These are phyloP conservation scores for Crossocerus cetratus DNA, from an alignment of 2,888 invertebrate species.

Conservation along the genomic window DNA sequence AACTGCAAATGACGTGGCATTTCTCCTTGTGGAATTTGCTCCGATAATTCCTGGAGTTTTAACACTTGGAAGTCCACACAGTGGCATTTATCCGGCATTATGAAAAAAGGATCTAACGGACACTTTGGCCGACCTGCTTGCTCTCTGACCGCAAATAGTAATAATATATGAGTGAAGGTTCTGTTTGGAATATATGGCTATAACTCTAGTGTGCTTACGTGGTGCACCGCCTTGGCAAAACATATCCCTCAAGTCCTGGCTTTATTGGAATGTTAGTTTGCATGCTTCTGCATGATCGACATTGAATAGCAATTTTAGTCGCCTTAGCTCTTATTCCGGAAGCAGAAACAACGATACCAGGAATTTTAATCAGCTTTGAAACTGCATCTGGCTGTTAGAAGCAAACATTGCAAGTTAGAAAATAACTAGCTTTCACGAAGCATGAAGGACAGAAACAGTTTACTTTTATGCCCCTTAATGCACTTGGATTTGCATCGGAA, in stretches of 20 bases:
- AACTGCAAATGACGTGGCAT: conserved; percentile 97
- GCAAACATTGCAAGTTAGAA: neutral
- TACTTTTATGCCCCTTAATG: conserved; percentile 92
- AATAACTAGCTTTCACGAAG: no score
- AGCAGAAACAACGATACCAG: conserved; percentile 96
- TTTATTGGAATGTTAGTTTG: conserved; percentile 93
- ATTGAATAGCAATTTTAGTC: conserved; percentile 95
- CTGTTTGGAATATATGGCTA: conserved; percentile 12
- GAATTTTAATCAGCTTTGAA: conserved; percentile 94
- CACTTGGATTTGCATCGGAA: conserved; percentile 89
- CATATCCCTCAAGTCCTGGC: conserved; percentile 97
- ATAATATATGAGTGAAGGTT: conserved; percentile 4
- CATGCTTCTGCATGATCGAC: conserved; percentile 93
- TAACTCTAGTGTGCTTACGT: conserved; percentile 83
- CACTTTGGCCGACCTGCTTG: conserved; percentile 95
- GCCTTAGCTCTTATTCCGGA: conserved; percentile 97
- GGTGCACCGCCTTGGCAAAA: conserved; percentile 95
- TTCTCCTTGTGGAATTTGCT: conserved; percentile 97
- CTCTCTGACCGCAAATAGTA: conserved; percentile 80
- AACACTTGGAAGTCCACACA: conserved; percentile 99
- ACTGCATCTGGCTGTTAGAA: conserved; percentile 90
- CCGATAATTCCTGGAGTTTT: conserved; percentile 98
- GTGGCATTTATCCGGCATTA: conserved; percentile 97
- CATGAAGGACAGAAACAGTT: conserved; percentile 3
- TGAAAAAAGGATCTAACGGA: conserved; percentile 98